These are phyloP conservation scores for Campoletis raptor DNA, from an alignment of 2,888 invertebrate species.

Conservation along the genomic window DNA sequence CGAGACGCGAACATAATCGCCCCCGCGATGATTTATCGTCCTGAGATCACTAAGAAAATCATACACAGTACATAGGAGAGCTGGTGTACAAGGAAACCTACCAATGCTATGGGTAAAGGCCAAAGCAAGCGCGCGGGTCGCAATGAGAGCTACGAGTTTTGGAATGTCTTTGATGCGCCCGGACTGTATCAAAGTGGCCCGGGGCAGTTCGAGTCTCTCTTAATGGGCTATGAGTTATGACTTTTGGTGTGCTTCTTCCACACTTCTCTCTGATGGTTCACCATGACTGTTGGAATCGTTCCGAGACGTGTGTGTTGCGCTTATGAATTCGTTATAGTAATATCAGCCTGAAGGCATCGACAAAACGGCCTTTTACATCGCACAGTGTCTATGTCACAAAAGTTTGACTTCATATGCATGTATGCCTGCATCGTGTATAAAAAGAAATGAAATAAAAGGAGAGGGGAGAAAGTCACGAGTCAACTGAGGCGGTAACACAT, in stretches of 20 bases:
- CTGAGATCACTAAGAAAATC: slow-evolving; percentile 53
- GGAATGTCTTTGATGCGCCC: slow-evolving; percentile 83
- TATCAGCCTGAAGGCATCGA: slow-evolving; percentile 40
- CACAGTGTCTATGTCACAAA: slow-evolving; percentile 20
- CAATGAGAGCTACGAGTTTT: slow-evolving; percentile 45
- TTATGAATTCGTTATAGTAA: slow-evolving; percentile 60
- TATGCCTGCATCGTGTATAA: neutral
- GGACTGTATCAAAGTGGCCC: slow-evolving; percentile 82
- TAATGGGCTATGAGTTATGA: slow-evolving; percentile 84
- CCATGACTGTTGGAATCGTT: slow-evolving; percentile 15
- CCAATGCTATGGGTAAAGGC: slow-evolving; percentile 2
- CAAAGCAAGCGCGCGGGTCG: slow-evolving; percentile 43
- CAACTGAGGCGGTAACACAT: slow-evolving; percentile 17
- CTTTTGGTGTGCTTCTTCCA: slow-evolving; percentile 71
- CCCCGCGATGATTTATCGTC: slow-evolving; percentile 69
- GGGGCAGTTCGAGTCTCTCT: slow-evolving; percentile 78
- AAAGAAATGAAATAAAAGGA: slow-evolving; percentile 18
- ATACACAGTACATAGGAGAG: neutral
- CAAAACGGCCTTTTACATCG: slow-evolving; percentile 57
- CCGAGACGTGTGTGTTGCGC: slow-evolving; percentile 42
- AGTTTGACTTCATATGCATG: neutral
- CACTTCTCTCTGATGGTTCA: slow-evolving; percentile 39
- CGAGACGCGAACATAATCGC: slow-evolving; percentile 70
- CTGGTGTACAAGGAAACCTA: neutral
- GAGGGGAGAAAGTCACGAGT: neutral